These are phyloP conservation scores for Erebia aethiops DNA, from an alignment of 2,888 invertebrate species.

Conservation along the genomic window DNA sequence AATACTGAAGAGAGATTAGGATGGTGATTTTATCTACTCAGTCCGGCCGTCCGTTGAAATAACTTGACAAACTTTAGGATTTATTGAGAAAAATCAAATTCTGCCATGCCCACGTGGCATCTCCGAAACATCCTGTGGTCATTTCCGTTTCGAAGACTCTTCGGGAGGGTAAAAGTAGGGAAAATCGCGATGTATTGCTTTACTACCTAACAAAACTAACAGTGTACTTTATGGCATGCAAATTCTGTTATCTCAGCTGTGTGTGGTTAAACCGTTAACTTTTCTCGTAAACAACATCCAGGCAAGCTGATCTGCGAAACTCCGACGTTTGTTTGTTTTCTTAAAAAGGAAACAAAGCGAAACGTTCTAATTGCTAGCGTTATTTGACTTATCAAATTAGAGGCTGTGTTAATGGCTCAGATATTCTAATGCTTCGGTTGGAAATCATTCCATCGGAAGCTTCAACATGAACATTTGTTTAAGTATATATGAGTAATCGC, in stretches of 20 bases:
- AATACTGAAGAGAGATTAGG: no score
- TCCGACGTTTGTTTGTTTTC: conserved; percentile 32
- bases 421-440: neutral
- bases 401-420: neutral
- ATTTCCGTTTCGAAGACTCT: no score
- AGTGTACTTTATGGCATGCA: conserved; percentile 29
- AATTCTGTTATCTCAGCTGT: conserved; percentile 31
- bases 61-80: no score
- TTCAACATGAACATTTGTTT: no score
- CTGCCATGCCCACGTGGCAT: neutral
- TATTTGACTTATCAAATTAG: conserved; percentile 14
- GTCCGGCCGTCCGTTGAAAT: no score
- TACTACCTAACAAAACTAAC: conserved; percentile 4
- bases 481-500: no score
- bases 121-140: neutral
- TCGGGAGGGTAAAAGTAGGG: neutral
- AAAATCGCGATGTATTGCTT: neutral
- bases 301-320: conserved; percentile 26
- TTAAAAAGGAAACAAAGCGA: conserved; percentile 33
- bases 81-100: no score
- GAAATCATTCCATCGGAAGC: neutral
- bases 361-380: conserved; percentile 24
- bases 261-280: conserved; percentile 31
- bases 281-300: conserved; percentile 31
- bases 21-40: no score